A percentile compares a stretch with the other conserved stretches of the same genome.
phyloP scores from a whole-genome alignment of 2,797 vertebrate genomes.

The Ctenosaura bakeri region DNA sequence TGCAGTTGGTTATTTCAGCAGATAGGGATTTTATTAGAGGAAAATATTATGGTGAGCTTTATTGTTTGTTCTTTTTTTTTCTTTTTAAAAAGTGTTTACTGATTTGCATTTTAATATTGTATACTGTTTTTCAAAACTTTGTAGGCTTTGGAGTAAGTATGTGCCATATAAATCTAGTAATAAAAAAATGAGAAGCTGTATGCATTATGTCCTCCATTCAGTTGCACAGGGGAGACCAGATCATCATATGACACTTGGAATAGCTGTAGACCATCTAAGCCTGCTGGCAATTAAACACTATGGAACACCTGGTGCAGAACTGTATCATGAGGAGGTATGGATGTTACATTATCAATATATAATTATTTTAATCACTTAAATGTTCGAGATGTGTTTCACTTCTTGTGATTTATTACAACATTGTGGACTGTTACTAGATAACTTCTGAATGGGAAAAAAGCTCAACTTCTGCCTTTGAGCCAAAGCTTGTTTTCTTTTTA shows the following conservation, averaged over 20 bases:
- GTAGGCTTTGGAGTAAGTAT: background rate
- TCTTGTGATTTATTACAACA: background rate
- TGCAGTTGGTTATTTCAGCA: background rate
- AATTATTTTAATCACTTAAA: background rate
- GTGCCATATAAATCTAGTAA: no score
- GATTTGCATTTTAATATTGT: background rate
- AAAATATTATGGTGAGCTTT: background rate
- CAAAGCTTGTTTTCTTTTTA: background rate
- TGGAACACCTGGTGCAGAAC: background rate
- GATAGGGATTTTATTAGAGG: background rate
- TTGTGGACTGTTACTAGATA: background rate
- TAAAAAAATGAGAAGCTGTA: no score
- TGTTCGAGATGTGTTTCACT: background rate
- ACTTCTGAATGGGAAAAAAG: background rate
- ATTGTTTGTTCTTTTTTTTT: no score
- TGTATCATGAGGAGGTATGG: background rate
- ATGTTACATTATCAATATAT: background rate
- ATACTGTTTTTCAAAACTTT: background rate
- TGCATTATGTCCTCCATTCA: background rate
- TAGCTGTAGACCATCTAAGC: background rate
- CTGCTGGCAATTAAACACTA: background rate
- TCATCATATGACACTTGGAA: background rate
- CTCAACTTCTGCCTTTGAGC: background rate
- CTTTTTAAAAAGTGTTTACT: background rate
- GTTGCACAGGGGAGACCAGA: background rate